A percentile compares a stretch with the other conserved stretches of the same genome.
These are phyloP conservation scores for Pseudotriccus pelzelni DNA, from an alignment of 2,797 vertebrate species.

Conservation along the genomic window DNA sequence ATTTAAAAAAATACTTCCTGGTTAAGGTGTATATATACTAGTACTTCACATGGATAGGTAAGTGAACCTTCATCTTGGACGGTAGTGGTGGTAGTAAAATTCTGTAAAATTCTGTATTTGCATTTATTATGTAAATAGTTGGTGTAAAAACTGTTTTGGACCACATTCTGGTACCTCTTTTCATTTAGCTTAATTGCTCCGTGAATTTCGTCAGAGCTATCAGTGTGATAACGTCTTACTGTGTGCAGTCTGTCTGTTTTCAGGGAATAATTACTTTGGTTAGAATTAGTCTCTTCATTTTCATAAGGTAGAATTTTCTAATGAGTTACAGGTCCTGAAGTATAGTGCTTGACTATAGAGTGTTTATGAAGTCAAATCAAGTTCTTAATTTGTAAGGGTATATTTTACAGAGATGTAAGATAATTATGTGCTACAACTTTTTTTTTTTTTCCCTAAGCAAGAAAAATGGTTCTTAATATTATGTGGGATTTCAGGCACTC, in stretches of 20 bases:
- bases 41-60: not conserved
- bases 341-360: not conserved
- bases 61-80: not conserved
- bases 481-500: not conserved
- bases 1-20: not conserved
- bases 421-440: not conserved
- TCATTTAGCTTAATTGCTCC: not conserved
- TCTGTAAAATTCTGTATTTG: not conserved
- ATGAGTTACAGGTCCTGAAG: not conserved
- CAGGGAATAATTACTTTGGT: not conserved
- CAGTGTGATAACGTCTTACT: not conserved
- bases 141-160: not conserved
- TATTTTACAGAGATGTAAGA: not conserved
- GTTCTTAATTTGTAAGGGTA: not conserved
- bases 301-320: not conserved
- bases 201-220: not conserved
- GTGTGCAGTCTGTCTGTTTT: not conserved
- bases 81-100: not conserved
- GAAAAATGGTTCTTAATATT: not conserved
- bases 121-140: not conserved
- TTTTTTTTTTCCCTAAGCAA: not conserved
- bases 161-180: not conserved
- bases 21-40: not conserved
- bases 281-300: not conserved
- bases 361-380: not conserved